These are phyloP conservation scores for Fratercula arctica DNA, from an alignment of 2,797 vertebrate genomes.

Conservation along the genomic window DNA sequence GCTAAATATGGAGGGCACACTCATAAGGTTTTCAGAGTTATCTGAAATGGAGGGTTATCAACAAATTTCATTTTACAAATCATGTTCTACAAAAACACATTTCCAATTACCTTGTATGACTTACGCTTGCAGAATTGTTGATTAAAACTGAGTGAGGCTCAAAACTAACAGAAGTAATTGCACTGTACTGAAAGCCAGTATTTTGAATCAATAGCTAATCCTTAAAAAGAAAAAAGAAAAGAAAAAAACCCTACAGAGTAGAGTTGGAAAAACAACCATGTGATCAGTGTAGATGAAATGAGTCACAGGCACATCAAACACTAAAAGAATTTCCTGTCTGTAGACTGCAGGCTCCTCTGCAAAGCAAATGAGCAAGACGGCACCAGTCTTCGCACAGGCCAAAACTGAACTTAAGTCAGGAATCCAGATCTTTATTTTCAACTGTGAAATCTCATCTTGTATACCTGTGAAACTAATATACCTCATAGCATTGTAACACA, in stretches of 20 bases:
- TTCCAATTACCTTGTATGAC: neutral
- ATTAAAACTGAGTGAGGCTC: neutral
- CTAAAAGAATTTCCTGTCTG: constrained; percentile 82
- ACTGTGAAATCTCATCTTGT: neutral
- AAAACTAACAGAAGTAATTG: constrained; percentile 3
- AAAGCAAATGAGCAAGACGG: constrained; percentile 43
- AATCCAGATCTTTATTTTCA: constrained; percentile 2
- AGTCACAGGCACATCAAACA: constrained; percentile 74
- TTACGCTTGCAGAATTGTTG: neutral
- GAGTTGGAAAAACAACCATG: constrained; percentile 42
- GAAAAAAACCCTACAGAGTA: neutral
- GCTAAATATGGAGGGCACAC: neutral
- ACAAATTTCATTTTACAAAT: neutral
- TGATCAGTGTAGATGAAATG: constrained; percentile 70
- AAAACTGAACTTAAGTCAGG: constrained; percentile 14
- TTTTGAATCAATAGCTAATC: constrained; percentile 6
- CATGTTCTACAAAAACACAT: neutral
- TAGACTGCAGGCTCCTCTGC: constrained; percentile 56
- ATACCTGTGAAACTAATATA: neutral
- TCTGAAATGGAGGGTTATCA: neutral
- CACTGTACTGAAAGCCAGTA: neutral
- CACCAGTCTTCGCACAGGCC: neutral
- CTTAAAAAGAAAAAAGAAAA: neutral
- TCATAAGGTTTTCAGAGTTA: neutral
- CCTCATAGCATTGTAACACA: neutral